phyloP scores from a whole-genome alignment of 2,888 invertebrate species.

The Agrochola lychnidis region DNA sequence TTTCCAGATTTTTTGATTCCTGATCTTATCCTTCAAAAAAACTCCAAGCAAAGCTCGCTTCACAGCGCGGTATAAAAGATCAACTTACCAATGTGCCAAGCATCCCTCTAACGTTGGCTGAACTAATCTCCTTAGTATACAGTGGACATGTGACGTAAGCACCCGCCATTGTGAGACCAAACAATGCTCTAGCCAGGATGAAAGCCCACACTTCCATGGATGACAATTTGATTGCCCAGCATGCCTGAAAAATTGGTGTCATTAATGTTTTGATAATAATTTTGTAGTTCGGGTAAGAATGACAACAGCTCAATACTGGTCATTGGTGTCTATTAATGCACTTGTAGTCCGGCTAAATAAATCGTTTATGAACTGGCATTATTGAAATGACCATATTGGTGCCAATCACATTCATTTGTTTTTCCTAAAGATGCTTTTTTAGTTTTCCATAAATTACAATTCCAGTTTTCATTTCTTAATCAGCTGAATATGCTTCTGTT shows the following conservation, averaged over 20 bases:
- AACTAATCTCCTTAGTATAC: conserved; percentile 91
- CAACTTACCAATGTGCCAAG: conserved; percentile 90
- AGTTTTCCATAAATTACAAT: neutral
- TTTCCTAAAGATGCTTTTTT: neutral
- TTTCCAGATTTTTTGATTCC: neutral
- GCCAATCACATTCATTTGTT: neutral
- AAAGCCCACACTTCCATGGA: conserved; percentile 81
- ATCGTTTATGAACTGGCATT: neutral
- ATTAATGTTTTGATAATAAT: neutral
- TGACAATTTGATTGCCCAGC: conserved; percentile 78
- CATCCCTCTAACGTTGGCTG: conserved; percentile 88
- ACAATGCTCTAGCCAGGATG: conserved; percentile 76
- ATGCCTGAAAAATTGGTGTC: conserved; percentile 59
- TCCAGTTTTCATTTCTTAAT: neutral
- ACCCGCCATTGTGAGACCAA: conserved; percentile 81
- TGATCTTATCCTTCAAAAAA: neutral
- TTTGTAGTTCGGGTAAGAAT: neutral
- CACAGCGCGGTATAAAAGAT: neutral
- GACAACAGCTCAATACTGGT: neutral
- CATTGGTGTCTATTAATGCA: neutral
- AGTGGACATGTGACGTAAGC: conserved; percentile 84
- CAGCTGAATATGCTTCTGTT: neutral
- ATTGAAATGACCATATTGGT: neutral
- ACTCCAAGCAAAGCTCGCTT: neutral
- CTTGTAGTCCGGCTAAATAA: neutral